A percentile compares a stretch with the other conserved stretches of the same genome.
Conservation (phyloP, 2,113 vertebrate species). For the Elachura formosa region DNA sequence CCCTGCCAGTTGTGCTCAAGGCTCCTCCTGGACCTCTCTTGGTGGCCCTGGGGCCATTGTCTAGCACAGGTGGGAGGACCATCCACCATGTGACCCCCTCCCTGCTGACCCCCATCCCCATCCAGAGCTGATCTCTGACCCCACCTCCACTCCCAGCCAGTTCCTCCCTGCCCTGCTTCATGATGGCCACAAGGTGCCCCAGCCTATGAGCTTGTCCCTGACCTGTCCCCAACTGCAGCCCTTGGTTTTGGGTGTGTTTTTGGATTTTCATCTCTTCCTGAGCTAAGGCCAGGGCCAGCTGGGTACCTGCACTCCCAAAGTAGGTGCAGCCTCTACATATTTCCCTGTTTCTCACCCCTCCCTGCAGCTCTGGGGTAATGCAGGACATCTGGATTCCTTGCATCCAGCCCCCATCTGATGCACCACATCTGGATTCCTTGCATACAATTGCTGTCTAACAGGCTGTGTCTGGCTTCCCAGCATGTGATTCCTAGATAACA, state of each 20-base stretch:
- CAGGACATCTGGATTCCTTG: conserved; percentile 20
- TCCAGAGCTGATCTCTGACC: neutral
- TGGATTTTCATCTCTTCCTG: neutral
- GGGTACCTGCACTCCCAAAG: neutral
- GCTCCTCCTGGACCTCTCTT: neutral
- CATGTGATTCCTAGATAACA: conserved; percentile 60
- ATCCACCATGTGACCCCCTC: neutral
- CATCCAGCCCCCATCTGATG: neutral
- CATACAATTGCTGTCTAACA: conserved; percentile 15
- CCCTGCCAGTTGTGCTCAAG: neutral
- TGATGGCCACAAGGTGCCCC: fast-evolving
- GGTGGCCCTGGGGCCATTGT: neutral
- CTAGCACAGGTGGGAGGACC: neutral
- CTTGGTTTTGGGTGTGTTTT: neutral
- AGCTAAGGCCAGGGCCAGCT: neutral
- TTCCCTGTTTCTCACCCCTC: neutral
- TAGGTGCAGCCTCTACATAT: neutral
- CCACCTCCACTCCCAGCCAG: neutral
- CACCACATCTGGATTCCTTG: conserved; percentile 56
- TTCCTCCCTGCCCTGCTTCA: neutral
- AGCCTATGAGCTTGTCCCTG: fast-evolving
- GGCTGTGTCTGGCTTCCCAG: conserved; percentile 37
- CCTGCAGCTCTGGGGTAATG: neutral
- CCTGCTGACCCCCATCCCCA: neutral
- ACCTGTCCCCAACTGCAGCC: neutral